phyloP scores from a whole-genome alignment of 2,797 vertebrate genomes.

The Carcharodon carcharias region DNA sequence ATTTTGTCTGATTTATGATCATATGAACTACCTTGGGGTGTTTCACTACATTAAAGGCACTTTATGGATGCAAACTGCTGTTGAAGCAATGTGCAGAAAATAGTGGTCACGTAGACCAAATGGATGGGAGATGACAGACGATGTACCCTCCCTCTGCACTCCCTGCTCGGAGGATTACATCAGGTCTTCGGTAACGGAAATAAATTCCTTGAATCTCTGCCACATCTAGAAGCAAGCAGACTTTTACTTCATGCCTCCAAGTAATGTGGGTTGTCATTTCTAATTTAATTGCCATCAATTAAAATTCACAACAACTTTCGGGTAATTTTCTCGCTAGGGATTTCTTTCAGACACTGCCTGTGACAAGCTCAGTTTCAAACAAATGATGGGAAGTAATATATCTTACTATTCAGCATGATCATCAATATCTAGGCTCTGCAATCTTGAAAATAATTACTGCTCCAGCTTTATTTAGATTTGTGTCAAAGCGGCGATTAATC shows the following conservation, averaged over 20 bases:
- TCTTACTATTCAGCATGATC: not conserved
- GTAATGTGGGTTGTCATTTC: not conserved
- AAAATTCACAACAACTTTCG: slow-evolving; percentile 26
- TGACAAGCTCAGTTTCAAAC: slow-evolving; percentile 33
- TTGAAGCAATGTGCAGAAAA: not conserved
- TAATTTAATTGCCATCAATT: slow-evolving; percentile 23
- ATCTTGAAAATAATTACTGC: slow-evolving; percentile 24
- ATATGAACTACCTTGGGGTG: not conserved
- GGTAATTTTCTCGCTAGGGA: not conserved
- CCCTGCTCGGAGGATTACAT: not conserved
- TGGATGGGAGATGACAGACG: not conserved
- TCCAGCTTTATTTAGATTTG: slow-evolving; percentile 7
- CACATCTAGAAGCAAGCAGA: not conserved
- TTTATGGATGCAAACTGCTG: not conserved
- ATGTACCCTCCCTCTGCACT: no score
- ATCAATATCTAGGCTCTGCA: not conserved
- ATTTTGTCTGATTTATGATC: not conserved
- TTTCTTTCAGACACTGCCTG: not conserved
- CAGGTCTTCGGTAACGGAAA: not conserved
- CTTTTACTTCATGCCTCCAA: not conserved
- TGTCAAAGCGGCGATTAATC: not conserved
- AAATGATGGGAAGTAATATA: slow-evolving; percentile 3
- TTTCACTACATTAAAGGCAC: not conserved
- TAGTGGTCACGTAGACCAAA: not conserved
- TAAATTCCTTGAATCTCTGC: not conserved